Percentiles rank a stretch among this genome's conserved stretches.
Conservation (phyloP, 2,888 invertebrate species). For the Byasa hedistus region DNA sequence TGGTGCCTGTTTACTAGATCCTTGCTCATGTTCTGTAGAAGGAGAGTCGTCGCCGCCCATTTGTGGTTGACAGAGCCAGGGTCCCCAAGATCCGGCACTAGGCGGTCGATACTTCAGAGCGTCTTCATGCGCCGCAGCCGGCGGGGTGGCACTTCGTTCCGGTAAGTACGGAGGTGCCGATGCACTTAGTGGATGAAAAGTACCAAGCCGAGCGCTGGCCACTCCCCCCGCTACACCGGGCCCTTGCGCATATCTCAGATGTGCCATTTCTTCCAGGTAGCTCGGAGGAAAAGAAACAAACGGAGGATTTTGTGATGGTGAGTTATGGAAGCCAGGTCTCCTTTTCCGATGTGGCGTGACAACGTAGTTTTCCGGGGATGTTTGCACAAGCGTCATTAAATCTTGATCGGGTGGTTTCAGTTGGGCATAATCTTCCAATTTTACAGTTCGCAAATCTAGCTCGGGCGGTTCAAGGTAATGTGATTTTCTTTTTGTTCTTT, state of each 20-base stretch:
- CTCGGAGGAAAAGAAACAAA: slow-evolving; percentile 91
- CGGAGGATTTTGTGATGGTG: slow-evolving; percentile 92
- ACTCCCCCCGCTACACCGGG: slow-evolving; percentile 80
- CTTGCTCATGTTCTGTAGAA: slow-evolving; percentile 75
- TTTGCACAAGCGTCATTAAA: slow-evolving; percentile 83
- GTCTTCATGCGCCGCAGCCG: slow-evolving; percentile 78
- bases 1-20: slow-evolving; percentile 80
- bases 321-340: slow-evolving; percentile 92
- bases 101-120: slow-evolving; percentile 83
- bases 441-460: slow-evolving; percentile 82
- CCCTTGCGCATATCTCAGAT: slow-evolving; percentile 81
- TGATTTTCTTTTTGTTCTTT: slow-evolving; percentile 82
- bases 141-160: slow-evolving; percentile 82
- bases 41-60: slow-evolving; percentile 77
- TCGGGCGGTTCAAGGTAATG: slow-evolving; percentile 85
- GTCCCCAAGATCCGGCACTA: slow-evolving; percentile 86
- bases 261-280: slow-evolving; percentile 85
- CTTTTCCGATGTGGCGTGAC: slow-evolving; percentile 93
- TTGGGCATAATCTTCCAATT: slow-evolving; percentile 84
- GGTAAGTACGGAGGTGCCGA: slow-evolving; percentile 87
- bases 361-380: slow-evolving; percentile 89
- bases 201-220: slow-evolving; percentile 73
- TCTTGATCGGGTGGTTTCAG: slow-evolving; percentile 85
- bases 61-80: slow-evolving; percentile 84
- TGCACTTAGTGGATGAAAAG: slow-evolving; percentile 83